These are phyloP conservation scores for Siniperca chuatsi DNA, from an alignment of 2,113 vertebrate species.

Conservation along the genomic window DNA sequence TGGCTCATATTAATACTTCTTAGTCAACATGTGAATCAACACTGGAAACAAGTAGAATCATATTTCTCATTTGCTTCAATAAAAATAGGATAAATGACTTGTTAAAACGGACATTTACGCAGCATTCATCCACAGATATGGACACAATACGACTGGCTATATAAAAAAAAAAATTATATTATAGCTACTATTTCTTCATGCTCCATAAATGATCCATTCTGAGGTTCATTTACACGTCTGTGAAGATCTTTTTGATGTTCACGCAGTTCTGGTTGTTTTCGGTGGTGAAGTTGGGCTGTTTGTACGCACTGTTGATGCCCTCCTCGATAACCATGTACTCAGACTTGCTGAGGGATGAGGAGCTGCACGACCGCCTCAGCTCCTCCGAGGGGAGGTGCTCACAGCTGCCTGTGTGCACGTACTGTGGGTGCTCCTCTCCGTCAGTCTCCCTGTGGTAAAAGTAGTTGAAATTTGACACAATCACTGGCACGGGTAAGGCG, in stretches of 20 bases:
- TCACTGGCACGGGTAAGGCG: conserved; percentile 96
- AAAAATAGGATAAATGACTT: conserved; percentile 8
- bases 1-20: conserved; percentile 23
- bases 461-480: conserved; percentile 99
- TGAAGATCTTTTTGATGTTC: conserved; percentile 97
- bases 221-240: conserved; percentile 89
- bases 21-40: not conserved
- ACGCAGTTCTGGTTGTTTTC: conserved; percentile 95
- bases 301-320: conserved; percentile 90
- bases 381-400: conserved; percentile 92
- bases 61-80: not conserved
- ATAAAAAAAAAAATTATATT: conserved; percentile 53
- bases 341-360: conserved; percentile 93
- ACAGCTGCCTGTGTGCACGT: conserved; percentile 90
- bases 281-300: conserved; percentile 90
- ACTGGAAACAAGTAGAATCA: not conserved
- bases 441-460: conserved; percentile 98
- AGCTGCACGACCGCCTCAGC: conserved; percentile 91
- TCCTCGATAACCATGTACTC: conserved; percentile 97
- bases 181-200: conserved; percentile 48
- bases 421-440: conserved; percentile 94
- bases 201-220: conserved; percentile 30
- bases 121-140: conserved; percentile 73
- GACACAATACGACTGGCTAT: conserved; percentile 63
- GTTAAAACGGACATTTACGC: conserved; percentile 63